phyloP scores from a whole-genome alignment of 2,888 invertebrate species.

The Spisula solida region DNA sequence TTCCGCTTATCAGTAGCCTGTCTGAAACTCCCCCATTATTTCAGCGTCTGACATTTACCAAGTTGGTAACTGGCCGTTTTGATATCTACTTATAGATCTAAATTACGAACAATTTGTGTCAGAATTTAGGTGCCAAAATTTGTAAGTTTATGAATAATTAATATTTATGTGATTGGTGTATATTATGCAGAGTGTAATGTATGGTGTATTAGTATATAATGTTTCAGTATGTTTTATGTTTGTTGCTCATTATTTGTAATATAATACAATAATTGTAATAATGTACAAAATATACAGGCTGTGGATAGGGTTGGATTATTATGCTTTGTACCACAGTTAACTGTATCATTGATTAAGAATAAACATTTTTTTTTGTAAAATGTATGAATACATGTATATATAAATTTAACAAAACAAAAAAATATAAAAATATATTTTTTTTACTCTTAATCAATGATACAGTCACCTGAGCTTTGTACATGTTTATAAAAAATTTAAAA shows the following conservation, averaged over 20 bases:
- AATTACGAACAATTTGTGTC: slow-evolving; percentile 10
- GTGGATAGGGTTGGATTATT: not conserved
- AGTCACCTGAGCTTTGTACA: too few species aligned
- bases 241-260: not conserved
- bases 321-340: too few species aligned
- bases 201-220: not conserved
- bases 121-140: not conserved
- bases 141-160: not conserved
- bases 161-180: not conserved
- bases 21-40: too few species aligned
- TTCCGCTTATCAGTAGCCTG: too few species aligned
- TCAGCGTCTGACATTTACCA: not conserved
- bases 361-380: too few species aligned
- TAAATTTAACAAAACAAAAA: too few species aligned
- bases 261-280: not conserved
- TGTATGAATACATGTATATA: too few species aligned
- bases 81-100: not conserved
- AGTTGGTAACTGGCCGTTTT: not conserved
- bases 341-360: too few species aligned
- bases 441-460: too few species aligned
- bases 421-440: too few species aligned
- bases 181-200: not conserved
- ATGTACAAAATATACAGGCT: not conserved
- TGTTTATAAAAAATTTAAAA: too few species aligned
- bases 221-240: not conserved